Conservation (phyloP, 2,888 invertebrate genomes). For the Toxonevra muliebris region DNA sequence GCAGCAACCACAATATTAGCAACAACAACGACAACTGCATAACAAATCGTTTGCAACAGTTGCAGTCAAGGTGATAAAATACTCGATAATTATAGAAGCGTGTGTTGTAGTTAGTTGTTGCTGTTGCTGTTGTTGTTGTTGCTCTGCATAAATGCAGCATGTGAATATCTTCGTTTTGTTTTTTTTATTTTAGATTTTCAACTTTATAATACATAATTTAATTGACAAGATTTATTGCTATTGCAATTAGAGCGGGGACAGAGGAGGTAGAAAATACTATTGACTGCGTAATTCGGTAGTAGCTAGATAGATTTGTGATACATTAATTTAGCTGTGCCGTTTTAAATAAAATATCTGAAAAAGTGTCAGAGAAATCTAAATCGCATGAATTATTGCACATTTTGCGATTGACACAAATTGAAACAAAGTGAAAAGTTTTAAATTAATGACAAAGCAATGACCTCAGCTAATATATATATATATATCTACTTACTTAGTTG, state of each 20-base stretch:
- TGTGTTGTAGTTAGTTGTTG: constrained; percentile 19
- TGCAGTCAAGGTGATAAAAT: constrained; percentile 32
- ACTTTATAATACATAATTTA: constrained; percentile 56
- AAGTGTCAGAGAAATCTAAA: not conserved
- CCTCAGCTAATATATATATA: no score
- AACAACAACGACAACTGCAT: constrained; percentile 4
- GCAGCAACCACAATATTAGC: constrained; percentile 6
- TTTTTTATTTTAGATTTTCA: constrained; percentile 4
- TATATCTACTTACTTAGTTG: no score
- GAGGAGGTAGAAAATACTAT: not conserved
- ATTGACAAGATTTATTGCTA: constrained; percentile 65
- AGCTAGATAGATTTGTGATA: not conserved
- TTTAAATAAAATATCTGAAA: not conserved
- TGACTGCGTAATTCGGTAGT: not conserved
- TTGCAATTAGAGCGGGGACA: constrained; percentile 62
- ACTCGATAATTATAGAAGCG: constrained; percentile 30
- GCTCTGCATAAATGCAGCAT: no score
- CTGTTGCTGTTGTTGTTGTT: not conserved
- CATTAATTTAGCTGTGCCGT: no score
- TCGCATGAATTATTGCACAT: not conserved
- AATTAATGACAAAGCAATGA: no score
- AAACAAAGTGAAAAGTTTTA: no score
- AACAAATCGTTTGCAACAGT: not conserved
- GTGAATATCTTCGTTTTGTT: no score
- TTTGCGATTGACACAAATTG: no score